Evolutionary conservation across 2,113 vertebrate species (phyloP).

Genomic region (Cebus imitator): DNA sequence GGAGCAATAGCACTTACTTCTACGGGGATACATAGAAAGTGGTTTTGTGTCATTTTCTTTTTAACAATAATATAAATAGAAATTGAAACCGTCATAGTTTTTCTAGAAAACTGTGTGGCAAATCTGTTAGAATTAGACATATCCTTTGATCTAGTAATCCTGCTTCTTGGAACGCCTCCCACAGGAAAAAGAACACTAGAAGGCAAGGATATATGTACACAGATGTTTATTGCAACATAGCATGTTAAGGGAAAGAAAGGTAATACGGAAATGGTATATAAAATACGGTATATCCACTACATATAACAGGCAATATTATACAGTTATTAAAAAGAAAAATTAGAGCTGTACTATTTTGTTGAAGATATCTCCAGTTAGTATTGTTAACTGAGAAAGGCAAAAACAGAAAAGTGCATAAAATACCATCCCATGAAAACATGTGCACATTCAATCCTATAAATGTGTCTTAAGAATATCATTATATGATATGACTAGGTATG

Average conservation of each 20-base stretch:
- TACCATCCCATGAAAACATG: background rate
- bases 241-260: background rate
- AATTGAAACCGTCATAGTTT: too few species aligned
- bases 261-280: background rate
- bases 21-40: too few species aligned
- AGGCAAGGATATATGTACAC: background rate
- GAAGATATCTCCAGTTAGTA: background rate
- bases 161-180: too few species aligned
- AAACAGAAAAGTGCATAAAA: background rate
- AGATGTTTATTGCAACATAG: background rate
- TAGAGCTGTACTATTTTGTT: background rate
- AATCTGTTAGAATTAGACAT: too few species aligned
- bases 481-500: background rate
- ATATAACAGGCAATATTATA: background rate
- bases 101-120: too few species aligned
- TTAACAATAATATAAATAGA: too few species aligned
- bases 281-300: background rate
- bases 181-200: too few species aligned
- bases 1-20: too few species aligned
- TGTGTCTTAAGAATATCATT: background rate
- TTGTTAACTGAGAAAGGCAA: background rate
- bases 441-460: background rate
- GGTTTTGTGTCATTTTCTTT: too few species aligned
- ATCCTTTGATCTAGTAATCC: too few species aligned
- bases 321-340: background rate